Conservation (phyloP, 2,888 invertebrate genomes). For the Hirtodrosophila cameraria region DNA sequence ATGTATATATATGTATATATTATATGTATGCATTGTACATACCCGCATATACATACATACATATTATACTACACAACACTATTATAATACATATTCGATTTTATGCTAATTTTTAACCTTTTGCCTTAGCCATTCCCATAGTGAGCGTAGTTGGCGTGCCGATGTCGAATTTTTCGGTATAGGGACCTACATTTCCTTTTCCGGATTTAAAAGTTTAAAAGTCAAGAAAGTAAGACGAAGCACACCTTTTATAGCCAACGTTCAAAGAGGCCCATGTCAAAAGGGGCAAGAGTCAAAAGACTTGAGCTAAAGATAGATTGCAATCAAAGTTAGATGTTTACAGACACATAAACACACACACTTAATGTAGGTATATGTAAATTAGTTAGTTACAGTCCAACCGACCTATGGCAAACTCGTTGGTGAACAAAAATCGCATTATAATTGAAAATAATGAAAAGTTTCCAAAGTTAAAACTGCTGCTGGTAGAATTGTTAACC, state of each 20-base stretch:
- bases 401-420: too few relatives aligned
- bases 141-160: conserved; percentile 58
- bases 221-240: conserved; percentile 46
- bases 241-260: conserved; percentile 45
- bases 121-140: conserved; percentile 36
- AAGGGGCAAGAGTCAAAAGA: conserved; percentile 5
- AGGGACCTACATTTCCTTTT: conserved; percentile 52
- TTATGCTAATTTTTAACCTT: conserved; percentile 75
- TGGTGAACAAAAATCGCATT: too few relatives aligned
- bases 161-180: conserved; percentile 43
- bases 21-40: conserved; percentile 25
- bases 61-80: conserved; percentile 3
- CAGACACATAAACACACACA: conserved; percentile 6
- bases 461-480: too few relatives aligned
- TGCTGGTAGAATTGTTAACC: too few relatives aligned
- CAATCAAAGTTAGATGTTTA: conserved; percentile 39
- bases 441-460: too few relatives aligned
- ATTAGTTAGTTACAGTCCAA: too few relatives aligned
- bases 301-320: conserved; percentile 62
- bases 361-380: neutral
- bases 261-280: conserved; percentile 33
- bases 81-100: conserved; percentile 59
- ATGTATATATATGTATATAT: neutral
- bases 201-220: conserved; percentile 71
- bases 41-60: too few relatives aligned